Conservation (phyloP, 2,888 invertebrate genomes). For the Thymelicus lineola region DNA sequence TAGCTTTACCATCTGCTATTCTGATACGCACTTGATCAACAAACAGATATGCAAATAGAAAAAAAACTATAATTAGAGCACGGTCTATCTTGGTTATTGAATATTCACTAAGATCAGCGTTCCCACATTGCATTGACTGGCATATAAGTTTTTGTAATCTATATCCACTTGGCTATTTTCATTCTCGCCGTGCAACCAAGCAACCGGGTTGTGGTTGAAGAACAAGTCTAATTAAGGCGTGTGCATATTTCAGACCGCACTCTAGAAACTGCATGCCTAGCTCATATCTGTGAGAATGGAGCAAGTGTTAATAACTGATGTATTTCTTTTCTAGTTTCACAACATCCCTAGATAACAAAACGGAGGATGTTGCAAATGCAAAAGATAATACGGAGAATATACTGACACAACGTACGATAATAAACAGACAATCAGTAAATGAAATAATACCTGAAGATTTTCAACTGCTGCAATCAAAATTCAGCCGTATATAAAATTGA, state of each 20-base stretch:
- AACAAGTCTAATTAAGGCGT: slow-evolving; percentile 58
- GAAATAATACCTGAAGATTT: neutral
- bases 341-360: neutral
- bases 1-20: too few species aligned
- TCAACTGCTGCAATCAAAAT: neutral
- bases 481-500: too few species aligned
- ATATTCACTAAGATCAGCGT: slow-evolving; percentile 4
- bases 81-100: neutral
- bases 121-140: slow-evolving; percentile 10
- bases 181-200: slow-evolving; percentile 43
- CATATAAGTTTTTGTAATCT: slow-evolving; percentile 28
- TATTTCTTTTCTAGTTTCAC: neutral
- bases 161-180: slow-evolving; percentile 36
- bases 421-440: neutral
- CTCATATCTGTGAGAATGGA: slow-evolving; percentile 33
- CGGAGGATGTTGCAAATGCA: neutral
- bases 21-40: too few species aligned
- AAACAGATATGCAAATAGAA: neutral
- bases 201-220: slow-evolving; percentile 45
- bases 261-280: slow-evolving; percentile 52
- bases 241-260: slow-evolving; percentile 54
- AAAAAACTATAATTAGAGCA: neutral
- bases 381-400: neutral
- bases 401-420: neutral
- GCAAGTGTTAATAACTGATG: slow-evolving; percentile 19